These are phyloP conservation scores for Mixornis gularis DNA, from an alignment of 2,113 vertebrate species.

Conservation along the genomic window DNA sequence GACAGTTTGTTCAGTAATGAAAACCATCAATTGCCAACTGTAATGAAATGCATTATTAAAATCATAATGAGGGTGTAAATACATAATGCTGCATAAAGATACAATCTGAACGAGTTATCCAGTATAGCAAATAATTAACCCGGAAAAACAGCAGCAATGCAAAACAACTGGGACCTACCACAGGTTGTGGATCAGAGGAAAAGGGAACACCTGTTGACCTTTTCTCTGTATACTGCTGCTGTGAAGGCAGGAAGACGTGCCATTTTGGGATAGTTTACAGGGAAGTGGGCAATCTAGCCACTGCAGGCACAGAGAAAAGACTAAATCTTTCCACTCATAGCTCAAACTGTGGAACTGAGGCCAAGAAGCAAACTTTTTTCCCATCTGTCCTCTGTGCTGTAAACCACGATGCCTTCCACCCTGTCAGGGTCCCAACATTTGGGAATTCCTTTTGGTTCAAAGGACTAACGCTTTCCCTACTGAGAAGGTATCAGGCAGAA, in stretches of 20 bases:
- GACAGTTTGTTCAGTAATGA: conserved; percentile 49
- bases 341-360: background rate
- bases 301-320: background rate
- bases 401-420: background rate
- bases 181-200: background rate
- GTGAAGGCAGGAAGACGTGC: background rate
- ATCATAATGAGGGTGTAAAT: conserved; percentile 41
- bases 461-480: background rate
- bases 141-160: background rate
- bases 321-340: background rate
- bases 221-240: background rate
- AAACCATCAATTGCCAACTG: conserved; percentile 47
- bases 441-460: background rate
- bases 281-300: background rate
- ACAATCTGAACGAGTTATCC: conserved; percentile 1
- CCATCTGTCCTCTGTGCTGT: background rate
- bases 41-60: conserved; percentile 63
- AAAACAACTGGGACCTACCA: background rate
- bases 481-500: background rate
- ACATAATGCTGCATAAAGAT: conserved; percentile 22
- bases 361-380: background rate
- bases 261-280: background rate
- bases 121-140: background rate
- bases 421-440: background rate
- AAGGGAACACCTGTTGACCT: fast-evolving